Percentiles rank a stretch among this genome's conserved stretches.
Evolutionary conservation across 1,140 invertebrate species (phyloP).

Genomic region (Ericerus pela): DNA sequence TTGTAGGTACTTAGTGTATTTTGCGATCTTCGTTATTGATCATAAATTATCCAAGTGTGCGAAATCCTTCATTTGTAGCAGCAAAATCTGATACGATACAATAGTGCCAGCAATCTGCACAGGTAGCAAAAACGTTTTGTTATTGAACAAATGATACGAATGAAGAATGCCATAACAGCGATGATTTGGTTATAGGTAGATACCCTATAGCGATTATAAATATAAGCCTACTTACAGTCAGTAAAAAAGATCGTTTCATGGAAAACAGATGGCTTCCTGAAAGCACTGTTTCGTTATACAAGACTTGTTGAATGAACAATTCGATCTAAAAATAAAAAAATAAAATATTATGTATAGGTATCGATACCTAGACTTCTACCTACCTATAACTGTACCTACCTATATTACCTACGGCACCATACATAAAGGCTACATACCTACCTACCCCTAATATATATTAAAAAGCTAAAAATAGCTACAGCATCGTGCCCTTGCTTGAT

Average conservation of each 20-base stretch:
- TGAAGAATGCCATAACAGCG: too few species aligned
- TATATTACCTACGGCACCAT: too few species aligned
- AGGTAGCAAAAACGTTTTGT: not conserved
- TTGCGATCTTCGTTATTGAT: too few species aligned
- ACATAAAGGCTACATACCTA: too few species aligned
- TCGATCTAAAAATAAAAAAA: constrained; percentile 15
- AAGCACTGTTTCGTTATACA: constrained; percentile 13
- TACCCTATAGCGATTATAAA: not conserved
- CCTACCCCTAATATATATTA: too few species aligned
- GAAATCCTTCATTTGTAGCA: constrained; percentile 18
- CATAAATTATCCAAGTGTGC: too few species aligned
- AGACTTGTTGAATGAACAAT: constrained; percentile 16
- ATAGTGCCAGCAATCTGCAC: constrained; percentile 19
- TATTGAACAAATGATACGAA: not conserved
- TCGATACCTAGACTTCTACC: too few species aligned
- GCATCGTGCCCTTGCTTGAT: too few species aligned
- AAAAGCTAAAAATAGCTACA: too few species aligned
- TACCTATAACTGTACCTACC: too few species aligned
- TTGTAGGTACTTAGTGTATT: too few species aligned
- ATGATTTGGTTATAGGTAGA: not conserved
- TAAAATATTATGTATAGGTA: too few species aligned
- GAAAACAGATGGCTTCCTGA: constrained; percentile 20
- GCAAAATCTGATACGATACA: constrained; percentile 18
- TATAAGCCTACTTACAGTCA: constrained; percentile 15
- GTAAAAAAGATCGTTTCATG: constrained; percentile 19